A percentile compares a stretch with the other conserved stretches of the same genome.
phyloP scores from a whole-genome alignment of 2,113 vertebrate genomes.

The Tauraco erythrolophus region DNA sequence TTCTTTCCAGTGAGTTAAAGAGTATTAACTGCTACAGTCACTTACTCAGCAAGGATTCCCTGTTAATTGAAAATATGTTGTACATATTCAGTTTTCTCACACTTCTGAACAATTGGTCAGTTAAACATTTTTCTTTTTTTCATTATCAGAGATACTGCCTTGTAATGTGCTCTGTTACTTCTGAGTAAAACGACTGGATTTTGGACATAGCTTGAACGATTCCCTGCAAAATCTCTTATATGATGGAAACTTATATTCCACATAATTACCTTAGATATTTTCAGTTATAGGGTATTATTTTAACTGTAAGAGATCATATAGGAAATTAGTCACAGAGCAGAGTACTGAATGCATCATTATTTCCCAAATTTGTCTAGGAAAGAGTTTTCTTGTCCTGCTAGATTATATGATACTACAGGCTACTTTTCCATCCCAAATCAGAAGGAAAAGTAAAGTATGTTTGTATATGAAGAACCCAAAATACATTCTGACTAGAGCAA shows the following conservation, averaged over 20 bases:
- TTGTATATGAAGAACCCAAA: background rate
- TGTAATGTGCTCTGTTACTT: background rate
- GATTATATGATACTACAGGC: background rate
- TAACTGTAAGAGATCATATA: background rate
- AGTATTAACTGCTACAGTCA: background rate
- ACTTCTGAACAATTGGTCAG: background rate
- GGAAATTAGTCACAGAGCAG: background rate
- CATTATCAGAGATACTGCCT: background rate
- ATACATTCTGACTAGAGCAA: background rate
- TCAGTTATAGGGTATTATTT: background rate
- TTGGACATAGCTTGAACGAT: background rate
- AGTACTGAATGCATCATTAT: background rate
- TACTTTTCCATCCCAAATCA: background rate
- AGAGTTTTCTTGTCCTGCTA: background rate
- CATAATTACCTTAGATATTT: background rate
- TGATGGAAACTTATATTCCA: background rate
- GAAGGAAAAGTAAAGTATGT: background rate
- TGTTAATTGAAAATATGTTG: constrained; percentile 11
- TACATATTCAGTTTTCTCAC: background rate
- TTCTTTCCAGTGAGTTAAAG: background rate
- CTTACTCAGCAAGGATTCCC: background rate
- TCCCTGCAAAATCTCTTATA: background rate
- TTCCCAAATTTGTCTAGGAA: background rate
- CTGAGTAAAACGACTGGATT: background rate
- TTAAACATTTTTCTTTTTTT: background rate